phyloP scores from a whole-genome alignment of 2,797 vertebrate species.

The Gymnoscopelus braueri region DNA sequence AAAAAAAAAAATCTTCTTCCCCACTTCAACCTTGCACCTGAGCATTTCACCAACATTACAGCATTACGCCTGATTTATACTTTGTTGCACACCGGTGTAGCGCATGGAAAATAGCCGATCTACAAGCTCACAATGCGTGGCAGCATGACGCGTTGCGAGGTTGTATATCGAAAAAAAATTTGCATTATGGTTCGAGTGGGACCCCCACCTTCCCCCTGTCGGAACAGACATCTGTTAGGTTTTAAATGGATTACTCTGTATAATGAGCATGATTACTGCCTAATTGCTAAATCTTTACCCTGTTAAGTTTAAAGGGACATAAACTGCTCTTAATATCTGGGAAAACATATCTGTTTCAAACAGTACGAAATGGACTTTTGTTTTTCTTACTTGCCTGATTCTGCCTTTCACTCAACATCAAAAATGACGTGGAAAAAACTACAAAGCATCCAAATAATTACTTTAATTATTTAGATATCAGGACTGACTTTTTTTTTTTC shows the following conservation, averaged over 20 bases:
- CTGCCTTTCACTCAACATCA: slow-evolving; percentile 31
- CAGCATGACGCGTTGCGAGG: too few relatives aligned
- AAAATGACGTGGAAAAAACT: slow-evolving; percentile 25
- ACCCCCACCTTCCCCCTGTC: slow-evolving; percentile 66
- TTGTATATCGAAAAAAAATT: too few relatives aligned
- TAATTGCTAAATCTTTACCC: slow-evolving; percentile 87
- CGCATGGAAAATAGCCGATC: too few relatives aligned
- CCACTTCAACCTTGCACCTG: slow-evolving; percentile 82
- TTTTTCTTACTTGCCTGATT: slow-evolving; percentile 43
- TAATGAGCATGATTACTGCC: slow-evolving; percentile 85
- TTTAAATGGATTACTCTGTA: slow-evolving; percentile 86
- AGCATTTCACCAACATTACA: slow-evolving; percentile 80
- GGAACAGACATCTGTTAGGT: slow-evolving; percentile 85
- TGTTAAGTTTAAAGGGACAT: slow-evolving; percentile 83
- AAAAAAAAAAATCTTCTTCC: slow-evolving; percentile 58
- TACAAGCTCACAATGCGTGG: too few relatives aligned
- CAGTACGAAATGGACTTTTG: slow-evolving; percentile 51
- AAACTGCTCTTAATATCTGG: slow-evolving; percentile 83
- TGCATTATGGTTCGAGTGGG: slow-evolving; percentile 74
- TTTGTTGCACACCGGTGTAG: too few relatives aligned
- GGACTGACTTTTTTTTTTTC: too few relatives aligned
- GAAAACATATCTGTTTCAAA: slow-evolving; percentile 83
- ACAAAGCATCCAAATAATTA: background rate
- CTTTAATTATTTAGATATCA: background rate
- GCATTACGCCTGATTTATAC: slow-evolving; percentile 23